Base-by-base conservation (phyloP, 2,113 vertebrate genomes). In the Polypterus bichir region DNA sequence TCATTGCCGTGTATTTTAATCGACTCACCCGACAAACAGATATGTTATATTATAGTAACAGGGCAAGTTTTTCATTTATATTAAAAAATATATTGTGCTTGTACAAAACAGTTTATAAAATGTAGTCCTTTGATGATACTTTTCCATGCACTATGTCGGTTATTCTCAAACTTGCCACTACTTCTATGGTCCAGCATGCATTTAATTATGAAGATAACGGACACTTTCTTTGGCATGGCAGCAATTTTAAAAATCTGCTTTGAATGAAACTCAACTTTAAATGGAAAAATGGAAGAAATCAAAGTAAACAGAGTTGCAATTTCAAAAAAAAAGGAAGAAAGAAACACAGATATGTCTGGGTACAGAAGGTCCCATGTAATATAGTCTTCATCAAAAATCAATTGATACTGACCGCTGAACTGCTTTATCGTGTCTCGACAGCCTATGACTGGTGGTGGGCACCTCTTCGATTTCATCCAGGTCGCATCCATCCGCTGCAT, bases 371-470 rank as follows among this genome's bases (percentile, higher is more conserved):
- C 69, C 84, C 73, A 76, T 59, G 70, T 61, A 76, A 68, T 27
- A 27, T 65, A 79, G 73, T 74, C 77, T 81, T 79, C 86, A 90
- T 87, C 86, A 92, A 86, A 91, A 91, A 89, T 89, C 74, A 74
- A 93, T 80, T 65, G 89, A 90, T 98, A 98, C 96, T 97, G 92
- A 98, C 96, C 96, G 92, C 92, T 98, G 96, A 79, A 97, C 92
- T 81, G 93, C 86, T 84, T 95, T 98, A 73, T 98, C 96, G 44
- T 97, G 94, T 69, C 93, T 88, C 73, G 93, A 89, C 65, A 98
- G 92, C 81, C 93, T 86, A 86, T 98, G 96, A 72, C 96, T 98
- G 10, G 96, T 98, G 71, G 93, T 97, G 59, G 96, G 94, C 74
- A 97, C 91, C 63, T 98, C 96, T 66, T 98, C 94, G n/a, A 97